Percentiles rank a stretch among this genome's conserved stretches.
Evolutionary conservation across 1,140 invertebrate species (phyloP).

Genomic region (Lerema accius): DNA sequence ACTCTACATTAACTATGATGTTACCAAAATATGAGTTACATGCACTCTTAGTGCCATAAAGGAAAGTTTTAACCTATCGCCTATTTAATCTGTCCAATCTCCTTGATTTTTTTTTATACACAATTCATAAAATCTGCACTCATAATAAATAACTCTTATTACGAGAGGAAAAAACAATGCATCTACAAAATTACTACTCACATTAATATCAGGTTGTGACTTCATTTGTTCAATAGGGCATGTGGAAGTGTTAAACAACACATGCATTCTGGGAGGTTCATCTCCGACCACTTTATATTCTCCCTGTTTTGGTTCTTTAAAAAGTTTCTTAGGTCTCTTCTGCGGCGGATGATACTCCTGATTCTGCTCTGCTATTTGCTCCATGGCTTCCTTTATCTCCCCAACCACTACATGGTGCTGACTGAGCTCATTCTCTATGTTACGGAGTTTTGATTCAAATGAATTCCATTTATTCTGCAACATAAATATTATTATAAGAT

Average conservation of each 20-base stretch:
- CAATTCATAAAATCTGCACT: too few species aligned
- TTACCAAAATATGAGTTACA: too few species aligned
- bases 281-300: slow-evolving; percentile 66
- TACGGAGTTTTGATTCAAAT: slow-evolving; percentile 85
- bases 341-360: slow-evolving; percentile 53
- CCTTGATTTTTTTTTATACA: too few species aligned
- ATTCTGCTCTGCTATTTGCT: slow-evolving; percentile 66
- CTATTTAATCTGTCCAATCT: too few species aligned
- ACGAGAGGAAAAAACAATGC: too few species aligned
- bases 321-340: slow-evolving; percentile 46
- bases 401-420: slow-evolving; percentile 84
- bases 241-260: slow-evolving; percentile 57
- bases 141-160: too few species aligned
- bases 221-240: slow-evolving; percentile 67
- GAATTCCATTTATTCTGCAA: slow-evolving; percentile 86
- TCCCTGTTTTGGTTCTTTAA: slow-evolving; percentile 48
- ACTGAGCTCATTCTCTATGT: slow-evolving; percentile 85
- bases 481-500: slow-evolving; percentile 23
- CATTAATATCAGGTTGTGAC: slow-evolving; percentile 83
- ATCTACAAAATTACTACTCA: slow-evolving; percentile 47
- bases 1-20: too few species aligned
- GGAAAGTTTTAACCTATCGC: too few species aligned
- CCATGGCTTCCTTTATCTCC: slow-evolving; percentile 81
- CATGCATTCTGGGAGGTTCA: slow-evolving; percentile 62
- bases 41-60: too few species aligned